Base-by-base conservation (phyloP, 2,888 invertebrate genomes). In the Bimastos eiseni region DNA sequence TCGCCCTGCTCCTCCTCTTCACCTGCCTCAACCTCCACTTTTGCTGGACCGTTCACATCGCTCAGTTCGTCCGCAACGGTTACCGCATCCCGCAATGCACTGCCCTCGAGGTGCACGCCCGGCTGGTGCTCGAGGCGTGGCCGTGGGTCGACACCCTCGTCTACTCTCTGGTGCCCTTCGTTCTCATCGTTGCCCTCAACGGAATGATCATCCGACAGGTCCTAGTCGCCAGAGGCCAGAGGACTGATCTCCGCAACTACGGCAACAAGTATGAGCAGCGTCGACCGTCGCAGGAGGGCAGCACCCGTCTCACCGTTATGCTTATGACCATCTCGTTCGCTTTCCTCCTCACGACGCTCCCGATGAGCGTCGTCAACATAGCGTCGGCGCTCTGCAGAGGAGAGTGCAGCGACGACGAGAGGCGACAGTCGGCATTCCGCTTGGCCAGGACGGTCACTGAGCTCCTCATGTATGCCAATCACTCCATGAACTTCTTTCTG, bases 381-480 rank as follows among this genome's bases (percentile, higher is more conserved):
- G 91, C 93, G 0, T 91, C 92, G 3, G 92, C 83, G 37, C 86
- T 91, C 38, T 37, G 38, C 17, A 34, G 49, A 30, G 90, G 83
- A n/a, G 44, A 90, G 36, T 83, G 84, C 37, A 36, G 90, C 36
- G 83, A 38, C 38, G 91, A 91, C 70, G 89, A 49, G 55, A 3
- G n/a, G n/a, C 36, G 33, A 30, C 37, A 89, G 83, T 92, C 93
- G 1, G 91, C 92, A 90, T 93, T 93, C 86, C 92, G 92, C 37
- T 92, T 94, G 37, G 92, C 93, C 11, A 90, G 93, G 34, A 94
- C 94, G 0, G 91, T 94, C 38, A 93, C 94, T 0, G 93, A 94
- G 90, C 92, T 94, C 86, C 92, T 94, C 13, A 94, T 94, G 94
- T 94, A 94, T 91, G 90, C 94, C 24, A 94, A 94, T 91, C 94